Conservation (phyloP, 2,888 invertebrate species). For the Drosophila siamana region DNA sequence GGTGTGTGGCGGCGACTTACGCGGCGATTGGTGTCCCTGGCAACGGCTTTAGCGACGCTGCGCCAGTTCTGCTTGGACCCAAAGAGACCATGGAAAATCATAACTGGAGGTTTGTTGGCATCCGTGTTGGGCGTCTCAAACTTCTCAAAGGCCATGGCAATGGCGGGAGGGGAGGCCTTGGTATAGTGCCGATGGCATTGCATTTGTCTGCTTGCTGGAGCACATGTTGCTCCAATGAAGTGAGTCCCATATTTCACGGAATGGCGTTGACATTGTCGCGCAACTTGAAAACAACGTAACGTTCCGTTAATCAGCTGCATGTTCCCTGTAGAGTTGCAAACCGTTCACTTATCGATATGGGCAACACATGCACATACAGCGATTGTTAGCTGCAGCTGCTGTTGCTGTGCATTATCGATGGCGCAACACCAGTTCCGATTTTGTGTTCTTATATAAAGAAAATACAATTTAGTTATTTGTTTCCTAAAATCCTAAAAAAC, state of each 20-base stretch:
- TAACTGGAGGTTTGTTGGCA: conserved; percentile 87
- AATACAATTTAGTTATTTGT: neutral
- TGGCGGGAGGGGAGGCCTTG: conserved; percentile 84
- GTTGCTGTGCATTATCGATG: neutral
- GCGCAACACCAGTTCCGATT: neutral
- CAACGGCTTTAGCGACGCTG: conserved; percentile 90
- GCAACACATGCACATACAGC: neutral
- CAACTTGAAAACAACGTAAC: conserved; percentile 55
- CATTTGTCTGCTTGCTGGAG: neutral
- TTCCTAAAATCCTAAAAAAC: too few relatives aligned
- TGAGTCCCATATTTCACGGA: conserved; percentile 4
- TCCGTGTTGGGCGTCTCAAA: conserved; percentile 87
- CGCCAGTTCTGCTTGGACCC: conserved; percentile 96
- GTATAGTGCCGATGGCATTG: conserved; percentile 18
- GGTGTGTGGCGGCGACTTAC: conserved; percentile 84
- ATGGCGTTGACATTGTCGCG: neutral
- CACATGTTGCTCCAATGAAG: neutral
- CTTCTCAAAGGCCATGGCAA: conserved; percentile 89
- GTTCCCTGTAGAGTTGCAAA: conserved; percentile 28
- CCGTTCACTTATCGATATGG: conserved; percentile 27
- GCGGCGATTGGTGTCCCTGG: conserved; percentile 86
- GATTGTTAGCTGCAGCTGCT: neutral
- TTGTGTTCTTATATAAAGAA: neutral
- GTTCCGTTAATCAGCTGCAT: conserved; percentile 60
- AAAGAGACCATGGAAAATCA: conserved; percentile 95